Evolutionary conservation across 2,113 vertebrate species (phyloP).

Genomic region (Spilogale gracilis): DNA sequence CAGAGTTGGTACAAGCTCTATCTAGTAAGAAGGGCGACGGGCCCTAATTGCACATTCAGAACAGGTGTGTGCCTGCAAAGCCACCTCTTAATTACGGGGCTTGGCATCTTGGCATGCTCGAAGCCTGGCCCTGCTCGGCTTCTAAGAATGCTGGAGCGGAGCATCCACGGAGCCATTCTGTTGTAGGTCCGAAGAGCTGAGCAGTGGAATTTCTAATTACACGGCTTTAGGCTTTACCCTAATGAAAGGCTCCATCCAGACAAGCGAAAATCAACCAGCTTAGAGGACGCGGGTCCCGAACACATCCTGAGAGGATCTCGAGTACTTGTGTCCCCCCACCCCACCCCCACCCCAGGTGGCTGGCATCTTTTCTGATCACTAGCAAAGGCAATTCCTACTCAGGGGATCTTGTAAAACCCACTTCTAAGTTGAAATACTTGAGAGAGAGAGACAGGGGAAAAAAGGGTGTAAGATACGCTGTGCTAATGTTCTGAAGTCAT

Average conservation of each 20-base stretch:
- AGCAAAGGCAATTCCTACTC: not conserved
- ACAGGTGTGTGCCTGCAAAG: conserved; percentile 82
- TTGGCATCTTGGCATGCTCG: conserved; percentile 43
- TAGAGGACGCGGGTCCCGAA: not conserved
- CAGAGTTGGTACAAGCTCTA: not conserved
- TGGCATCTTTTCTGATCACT: not conserved
- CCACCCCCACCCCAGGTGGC: no score
- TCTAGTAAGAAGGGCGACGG: conserved; percentile 50
- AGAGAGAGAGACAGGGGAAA: not conserved
- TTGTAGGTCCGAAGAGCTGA: conserved; percentile 74
- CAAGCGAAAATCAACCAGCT: conserved; percentile 55
- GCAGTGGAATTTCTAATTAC: conserved; percentile 87
- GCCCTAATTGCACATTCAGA: conserved; percentile 75
- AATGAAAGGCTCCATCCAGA: conserved; percentile 84
- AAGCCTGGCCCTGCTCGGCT: conserved; percentile 50
- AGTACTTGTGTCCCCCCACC: not conserved
- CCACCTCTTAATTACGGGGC: conserved; percentile 73
- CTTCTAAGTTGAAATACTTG: not conserved
- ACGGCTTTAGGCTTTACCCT: conserved; percentile 79
- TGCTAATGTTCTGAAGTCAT: not conserved
- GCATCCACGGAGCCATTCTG: conserved; percentile 76
- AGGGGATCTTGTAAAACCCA: not conserved
- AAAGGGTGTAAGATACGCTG: not conserved
- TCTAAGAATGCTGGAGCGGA: conserved; percentile 70
- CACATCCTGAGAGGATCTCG: conserved; percentile 27